These are phyloP conservation scores for Vulpes lagopus DNA, from an alignment of 2,113 vertebrate genomes.

Conservation along the genomic window DNA sequence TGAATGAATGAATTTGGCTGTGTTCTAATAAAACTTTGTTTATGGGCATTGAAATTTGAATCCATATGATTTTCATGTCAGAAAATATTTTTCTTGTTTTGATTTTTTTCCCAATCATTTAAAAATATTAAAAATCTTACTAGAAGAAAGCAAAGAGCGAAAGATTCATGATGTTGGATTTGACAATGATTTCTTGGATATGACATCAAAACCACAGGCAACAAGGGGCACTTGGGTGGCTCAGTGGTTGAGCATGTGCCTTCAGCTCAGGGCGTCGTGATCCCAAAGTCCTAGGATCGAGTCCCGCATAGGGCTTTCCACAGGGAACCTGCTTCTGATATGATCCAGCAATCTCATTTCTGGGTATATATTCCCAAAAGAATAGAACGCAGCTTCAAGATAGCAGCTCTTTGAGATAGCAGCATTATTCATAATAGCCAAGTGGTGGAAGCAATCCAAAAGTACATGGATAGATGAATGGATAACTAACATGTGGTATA, in stretches of 20 bases:
- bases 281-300: no score
- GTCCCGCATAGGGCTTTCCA: no score
- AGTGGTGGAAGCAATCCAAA: background rate
- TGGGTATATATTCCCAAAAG: background rate
- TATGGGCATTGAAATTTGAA: background rate
- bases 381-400: background rate
- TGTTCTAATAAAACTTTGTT: constrained; percentile 27
- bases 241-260: no score
- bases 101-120: background rate
- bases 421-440: background rate
- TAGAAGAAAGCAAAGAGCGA: background rate
- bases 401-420: no score
- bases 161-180: background rate
- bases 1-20: background rate
- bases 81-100: constrained; percentile 17
- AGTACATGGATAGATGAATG: background rate
- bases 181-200: background rate
- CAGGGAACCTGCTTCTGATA: no score
- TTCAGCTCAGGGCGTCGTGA: no score
- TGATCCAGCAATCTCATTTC: background rate
- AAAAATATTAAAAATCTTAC: constrained; percentile 22
- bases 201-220: background rate
- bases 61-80: background rate
- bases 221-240: background rate
- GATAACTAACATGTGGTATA: background rate